Percentiles rank a stretch among this genome's conserved stretches.
Conservation (phyloP, 1,140 invertebrate species). For the Rhagoletis pomonella region DNA sequence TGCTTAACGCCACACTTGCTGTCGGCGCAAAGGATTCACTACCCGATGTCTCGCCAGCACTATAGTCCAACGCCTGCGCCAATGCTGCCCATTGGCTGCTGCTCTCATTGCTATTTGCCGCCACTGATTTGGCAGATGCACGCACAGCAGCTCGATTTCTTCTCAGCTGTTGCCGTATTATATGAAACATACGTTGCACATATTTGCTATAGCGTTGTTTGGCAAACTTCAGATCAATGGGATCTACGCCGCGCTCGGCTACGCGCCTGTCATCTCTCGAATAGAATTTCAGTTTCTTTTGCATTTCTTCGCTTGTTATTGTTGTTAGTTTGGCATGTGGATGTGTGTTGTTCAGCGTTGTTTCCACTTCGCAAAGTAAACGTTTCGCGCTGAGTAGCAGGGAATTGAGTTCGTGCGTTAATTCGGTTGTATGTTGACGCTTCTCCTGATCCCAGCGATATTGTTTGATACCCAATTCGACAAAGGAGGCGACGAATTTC, state of each 20-base stretch:
- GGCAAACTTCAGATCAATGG: slow-evolving; percentile 64
- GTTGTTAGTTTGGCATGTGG: slow-evolving; percentile 61
- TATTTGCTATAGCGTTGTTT: slow-evolving; percentile 65
- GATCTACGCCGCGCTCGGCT: slow-evolving; percentile 56
- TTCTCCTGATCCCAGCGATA: slow-evolving; percentile 66
- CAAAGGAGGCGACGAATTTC: slow-evolving; percentile 66
- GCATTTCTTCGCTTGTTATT: slow-evolving; percentile 62
- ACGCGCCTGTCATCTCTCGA: slow-evolving; percentile 55
- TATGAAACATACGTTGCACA: slow-evolving; percentile 62
- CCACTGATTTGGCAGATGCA: neutral
- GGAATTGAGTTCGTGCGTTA: slow-evolving; percentile 64
- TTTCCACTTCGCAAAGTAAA: slow-evolving; percentile 68
- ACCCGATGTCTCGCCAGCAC: neutral
- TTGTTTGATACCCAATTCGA: slow-evolving; percentile 64
- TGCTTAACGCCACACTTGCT: neutral
- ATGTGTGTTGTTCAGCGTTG: slow-evolving; percentile 65
- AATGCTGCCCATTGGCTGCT: neutral
- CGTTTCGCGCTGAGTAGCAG: slow-evolving; percentile 63
- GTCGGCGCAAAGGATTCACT: neutral
- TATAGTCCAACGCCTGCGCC: neutral
- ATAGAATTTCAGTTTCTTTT: slow-evolving; percentile 61
- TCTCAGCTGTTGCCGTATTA: slow-evolving; percentile 56
- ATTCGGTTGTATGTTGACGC: slow-evolving; percentile 58
- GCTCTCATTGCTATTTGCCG: neutral
- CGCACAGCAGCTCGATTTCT: too few relatives aligned